Evolutionary conservation across 1,140 invertebrate genomes (phyloP).

Genomic region (Linepithema humile): DNA sequence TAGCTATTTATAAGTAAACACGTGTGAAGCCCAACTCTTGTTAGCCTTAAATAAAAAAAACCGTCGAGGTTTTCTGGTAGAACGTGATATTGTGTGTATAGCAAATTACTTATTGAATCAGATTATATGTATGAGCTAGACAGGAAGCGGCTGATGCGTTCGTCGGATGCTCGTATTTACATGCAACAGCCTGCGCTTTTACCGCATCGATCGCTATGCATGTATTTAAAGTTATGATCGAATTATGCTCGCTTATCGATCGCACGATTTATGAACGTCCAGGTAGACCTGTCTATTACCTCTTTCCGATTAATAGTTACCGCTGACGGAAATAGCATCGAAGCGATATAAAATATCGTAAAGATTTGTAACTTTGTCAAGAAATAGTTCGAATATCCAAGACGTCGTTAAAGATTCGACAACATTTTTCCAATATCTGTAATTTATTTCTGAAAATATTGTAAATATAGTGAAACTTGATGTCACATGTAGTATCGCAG

Average conservation of each 20-base stretch:
- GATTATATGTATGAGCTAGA: constrained; percentile 58
- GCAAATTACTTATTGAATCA: constrained; percentile 58
- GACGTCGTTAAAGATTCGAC: no score
- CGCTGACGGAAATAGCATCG: background rate
- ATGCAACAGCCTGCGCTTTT: constrained; percentile 49
- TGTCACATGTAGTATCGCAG: no score
- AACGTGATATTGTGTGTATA: constrained; percentile 39
- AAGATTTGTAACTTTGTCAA: background rate
- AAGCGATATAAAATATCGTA: background rate
- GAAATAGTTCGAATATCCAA: no score
- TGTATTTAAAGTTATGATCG: constrained; percentile 59
- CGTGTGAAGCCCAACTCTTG: background rate
- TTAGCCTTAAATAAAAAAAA: background rate
- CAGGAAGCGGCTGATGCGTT: constrained; percentile 50
- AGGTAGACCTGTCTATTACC: constrained; percentile 35
- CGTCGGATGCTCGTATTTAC: constrained; percentile 48
- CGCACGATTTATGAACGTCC: constrained; percentile 36
- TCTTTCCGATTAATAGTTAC: constrained; percentile 27
- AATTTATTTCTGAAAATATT: no score
- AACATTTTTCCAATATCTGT: no score
- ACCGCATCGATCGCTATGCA: constrained; percentile 54
- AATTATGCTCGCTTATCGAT: constrained; percentile 52
- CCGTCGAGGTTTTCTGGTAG: background rate
- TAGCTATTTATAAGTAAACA: constrained; percentile 32
- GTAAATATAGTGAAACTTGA: no score